Evolutionary conservation across 2,888 invertebrate genomes (phyloP), one percentile per base, ranked within the genome.

Genomic region (Ethmia dodecea): DNA sequence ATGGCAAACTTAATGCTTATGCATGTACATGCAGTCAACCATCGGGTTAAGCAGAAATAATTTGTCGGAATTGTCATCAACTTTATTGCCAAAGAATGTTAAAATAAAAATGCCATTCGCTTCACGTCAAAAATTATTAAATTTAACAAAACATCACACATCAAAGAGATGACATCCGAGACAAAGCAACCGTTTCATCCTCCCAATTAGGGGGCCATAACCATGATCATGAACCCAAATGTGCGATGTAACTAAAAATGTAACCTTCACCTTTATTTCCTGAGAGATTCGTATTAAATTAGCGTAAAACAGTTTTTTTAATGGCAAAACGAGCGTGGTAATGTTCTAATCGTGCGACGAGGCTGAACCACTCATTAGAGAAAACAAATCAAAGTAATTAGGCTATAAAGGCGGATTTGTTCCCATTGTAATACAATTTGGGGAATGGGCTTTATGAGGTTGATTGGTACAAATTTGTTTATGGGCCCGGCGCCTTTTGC

Each of bases 371-470:
- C 65, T 80, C 73, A 79, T 81, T 81, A 78, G 63, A 62, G 65
- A 77, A 79, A 80, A 79, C 79, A 81, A 81, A 83, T 80, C 79
- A 78, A 78, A 70, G 69, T 80, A 78, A 81, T 83, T 76, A 80
- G 78, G 71, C 66, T 65, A 74, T 83, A 83, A 81, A 80, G 60
- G 44, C 63, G 53, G n/a, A 59, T 57, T 58, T 62, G 72, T 52
- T 71, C 67, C 65, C 62, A 72, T 74, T 78, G 73, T 77, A 65
- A 67, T 57, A 56, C 70, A 69, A 73, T 74, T 64, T 55, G 45
- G 60, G 72, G 74, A 78, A 75, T 78, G 74, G 64, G 35, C 50
- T 80, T 81, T 80, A 83, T 64, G 64, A 59, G 46, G 54, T 67
- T 73, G 72, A 80, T 81, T 75, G 76, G 74, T 78, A 81, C 81